Conservation (phyloP, 2,113 vertebrate species). For the Cinclus cinclus region DNA sequence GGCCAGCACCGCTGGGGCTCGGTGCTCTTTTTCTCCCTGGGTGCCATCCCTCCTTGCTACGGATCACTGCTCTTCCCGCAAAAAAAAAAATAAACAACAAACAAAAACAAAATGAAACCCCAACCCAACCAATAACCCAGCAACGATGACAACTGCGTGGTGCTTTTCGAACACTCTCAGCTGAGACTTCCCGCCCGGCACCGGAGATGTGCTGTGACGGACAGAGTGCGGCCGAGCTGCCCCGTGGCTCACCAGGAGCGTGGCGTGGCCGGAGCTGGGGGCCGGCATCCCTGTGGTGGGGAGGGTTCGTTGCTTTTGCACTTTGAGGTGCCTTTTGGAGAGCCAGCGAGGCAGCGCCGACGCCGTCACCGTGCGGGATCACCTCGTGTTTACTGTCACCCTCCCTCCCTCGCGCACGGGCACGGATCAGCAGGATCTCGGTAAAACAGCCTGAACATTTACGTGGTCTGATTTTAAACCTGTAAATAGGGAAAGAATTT, state of each 20-base stretch:
- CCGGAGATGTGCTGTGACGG: neutral
- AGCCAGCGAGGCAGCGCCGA: slow-evolving; percentile 54
- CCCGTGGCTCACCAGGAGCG: neutral
- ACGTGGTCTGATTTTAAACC: slow-evolving; percentile 84
- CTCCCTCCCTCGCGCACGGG: slow-evolving; percentile 39
- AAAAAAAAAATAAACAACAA: neutral
- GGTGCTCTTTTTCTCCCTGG: slow-evolving; percentile 43
- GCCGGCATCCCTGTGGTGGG: neutral
- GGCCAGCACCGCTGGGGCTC: neutral
- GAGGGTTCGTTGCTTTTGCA: slow-evolving; percentile 57
- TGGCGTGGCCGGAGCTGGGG: neutral
- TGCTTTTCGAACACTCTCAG: slow-evolving; percentile 47
- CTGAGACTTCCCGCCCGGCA: neutral
- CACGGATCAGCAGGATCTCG: slow-evolving; percentile 54
- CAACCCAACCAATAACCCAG: neutral
- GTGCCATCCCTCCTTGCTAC: slow-evolving; percentile 43
- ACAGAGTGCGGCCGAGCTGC: neutral
- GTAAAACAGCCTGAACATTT: slow-evolving; percentile 67
- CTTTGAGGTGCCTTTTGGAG: slow-evolving; percentile 77
- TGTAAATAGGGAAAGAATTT: slow-evolving; percentile 97
- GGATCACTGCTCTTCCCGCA: slow-evolving; percentile 44
- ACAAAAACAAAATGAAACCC: neutral
- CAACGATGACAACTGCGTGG: slow-evolving; percentile 8
- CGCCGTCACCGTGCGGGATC: slow-evolving; percentile 32
- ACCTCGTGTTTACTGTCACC: slow-evolving; percentile 49